Evolutionary conservation across 2,888 invertebrate genomes (phyloP).

Genomic region (Drosophila pullipes): DNA sequence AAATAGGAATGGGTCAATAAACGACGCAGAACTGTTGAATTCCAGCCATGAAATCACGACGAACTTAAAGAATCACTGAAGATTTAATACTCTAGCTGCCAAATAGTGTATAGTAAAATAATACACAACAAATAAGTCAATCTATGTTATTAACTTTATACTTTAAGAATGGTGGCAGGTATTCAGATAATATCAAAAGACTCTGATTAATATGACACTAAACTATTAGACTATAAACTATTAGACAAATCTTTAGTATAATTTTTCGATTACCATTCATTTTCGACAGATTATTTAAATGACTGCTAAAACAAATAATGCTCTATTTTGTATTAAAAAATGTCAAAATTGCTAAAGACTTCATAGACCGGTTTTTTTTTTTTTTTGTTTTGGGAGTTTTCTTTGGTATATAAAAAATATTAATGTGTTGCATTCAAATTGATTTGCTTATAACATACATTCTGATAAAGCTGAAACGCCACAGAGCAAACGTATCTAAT

Average conservation of each 20-base stretch:
- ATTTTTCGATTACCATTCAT: not conserved
- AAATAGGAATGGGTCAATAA: conserved; percentile 56
- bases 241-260: not conserved
- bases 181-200: not conserved
- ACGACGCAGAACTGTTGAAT: conserved; percentile 40
- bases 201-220: not conserved
- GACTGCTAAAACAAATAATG: conserved; percentile 3
- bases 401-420: not conserved
- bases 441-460: not conserved
- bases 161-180: not conserved
- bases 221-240: not conserved
- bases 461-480: not conserved
- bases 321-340: not conserved
- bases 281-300: not conserved
- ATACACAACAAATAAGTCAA: not conserved
- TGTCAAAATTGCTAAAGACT: not conserved
- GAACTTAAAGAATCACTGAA: not conserved
- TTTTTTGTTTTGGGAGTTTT: not conserved
- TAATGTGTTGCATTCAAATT: not conserved
- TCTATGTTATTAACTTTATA: not conserved
- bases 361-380: not conserved
- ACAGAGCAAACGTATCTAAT: not conserved
- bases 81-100: not conserved
- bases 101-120: not conserved
- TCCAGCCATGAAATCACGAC: conserved; percentile 6